Conservation (phyloP, 2,113 vertebrate species). For the Neogobius melanostomus region DNA sequence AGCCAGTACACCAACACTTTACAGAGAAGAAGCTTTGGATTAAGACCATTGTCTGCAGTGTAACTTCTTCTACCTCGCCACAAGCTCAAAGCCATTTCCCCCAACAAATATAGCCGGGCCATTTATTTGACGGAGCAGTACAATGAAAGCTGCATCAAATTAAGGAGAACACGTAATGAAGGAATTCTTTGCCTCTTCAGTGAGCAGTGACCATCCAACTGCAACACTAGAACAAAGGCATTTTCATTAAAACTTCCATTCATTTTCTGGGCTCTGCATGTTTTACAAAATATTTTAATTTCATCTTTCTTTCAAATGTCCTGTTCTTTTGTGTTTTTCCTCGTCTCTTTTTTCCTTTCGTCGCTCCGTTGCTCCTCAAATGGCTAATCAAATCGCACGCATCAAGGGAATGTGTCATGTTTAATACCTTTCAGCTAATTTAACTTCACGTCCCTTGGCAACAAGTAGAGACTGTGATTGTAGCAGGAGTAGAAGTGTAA, state of each 20-base stretch:
- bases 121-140: not conserved
- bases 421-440: conserved; percentile 30
- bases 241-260: conserved; percentile 1
- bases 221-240: not conserved
- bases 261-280: not conserved
- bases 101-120: not conserved
- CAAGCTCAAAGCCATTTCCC: not conserved
- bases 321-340: not conserved
- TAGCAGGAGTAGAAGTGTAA: no score
- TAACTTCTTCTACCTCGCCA: not conserved
- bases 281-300: not conserved
- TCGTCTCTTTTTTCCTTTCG: not conserved
- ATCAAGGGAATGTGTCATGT: conserved; percentile 46
- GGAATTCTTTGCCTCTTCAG: conserved; percentile 4
- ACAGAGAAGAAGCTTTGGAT: not conserved
- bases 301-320: not conserved
- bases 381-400: conserved; percentile 44
- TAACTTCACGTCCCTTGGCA: not conserved
- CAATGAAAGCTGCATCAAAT: conserved; percentile 2
- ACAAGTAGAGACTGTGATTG: not conserved
- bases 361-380: conserved; percentile 23
- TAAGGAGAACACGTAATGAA: not conserved
- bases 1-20: no score
- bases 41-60: not conserved
- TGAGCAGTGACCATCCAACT: not conserved